These are phyloP conservation scores for Watsonalla cultraria DNA, from an alignment of 2,888 invertebrate species.

Conservation along the genomic window DNA sequence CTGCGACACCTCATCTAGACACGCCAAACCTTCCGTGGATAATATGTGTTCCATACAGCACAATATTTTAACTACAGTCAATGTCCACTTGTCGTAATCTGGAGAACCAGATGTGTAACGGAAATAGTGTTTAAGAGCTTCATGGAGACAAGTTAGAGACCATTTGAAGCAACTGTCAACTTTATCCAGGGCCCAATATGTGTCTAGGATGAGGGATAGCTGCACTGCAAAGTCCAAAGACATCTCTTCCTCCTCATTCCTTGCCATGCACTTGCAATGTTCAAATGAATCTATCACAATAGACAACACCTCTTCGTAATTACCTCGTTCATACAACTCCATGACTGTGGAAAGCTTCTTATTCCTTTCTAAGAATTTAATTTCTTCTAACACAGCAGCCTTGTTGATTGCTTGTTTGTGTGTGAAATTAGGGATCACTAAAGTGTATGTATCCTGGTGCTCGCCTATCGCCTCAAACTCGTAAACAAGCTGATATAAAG, in stretches of 20 bases:
- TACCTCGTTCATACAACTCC: slow-evolving; percentile 81
- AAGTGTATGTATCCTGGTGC: slow-evolving; percentile 43
- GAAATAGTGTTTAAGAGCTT: slow-evolving; percentile 83
- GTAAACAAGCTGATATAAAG: slow-evolving; percentile 58
- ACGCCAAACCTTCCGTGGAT: slow-evolving; percentile 61
- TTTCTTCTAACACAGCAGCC: slow-evolving; percentile 48
- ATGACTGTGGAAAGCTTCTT: slow-evolving; percentile 81
- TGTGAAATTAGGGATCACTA: slow-evolving; percentile 58
- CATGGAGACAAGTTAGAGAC: slow-evolving; percentile 87
- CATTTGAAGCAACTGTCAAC: slow-evolving; percentile 84
- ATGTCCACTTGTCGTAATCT: slow-evolving; percentile 69
- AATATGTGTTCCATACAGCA: slow-evolving; percentile 69
- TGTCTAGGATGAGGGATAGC: slow-evolving; percentile 81
- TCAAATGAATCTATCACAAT: slow-evolving; percentile 84
- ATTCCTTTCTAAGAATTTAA: slow-evolving; percentile 69
- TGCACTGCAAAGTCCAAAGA: slow-evolving; percentile 78
- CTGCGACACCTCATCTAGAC: slow-evolving; percentile 74
- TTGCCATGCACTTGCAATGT: slow-evolving; percentile 65
- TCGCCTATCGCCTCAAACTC: slow-evolving; percentile 71
- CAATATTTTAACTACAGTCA: slow-evolving; percentile 65
- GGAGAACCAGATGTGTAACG: slow-evolving; percentile 58
- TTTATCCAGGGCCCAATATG: slow-evolving; percentile 81
- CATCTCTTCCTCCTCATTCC: slow-evolving; percentile 64
- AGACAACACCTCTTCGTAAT: slow-evolving; percentile 81
- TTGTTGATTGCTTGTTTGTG: slow-evolving; percentile 59